Base-by-base conservation (phyloP, 2,888 invertebrate genomes). In the Diadegma fenestrale region DNA sequence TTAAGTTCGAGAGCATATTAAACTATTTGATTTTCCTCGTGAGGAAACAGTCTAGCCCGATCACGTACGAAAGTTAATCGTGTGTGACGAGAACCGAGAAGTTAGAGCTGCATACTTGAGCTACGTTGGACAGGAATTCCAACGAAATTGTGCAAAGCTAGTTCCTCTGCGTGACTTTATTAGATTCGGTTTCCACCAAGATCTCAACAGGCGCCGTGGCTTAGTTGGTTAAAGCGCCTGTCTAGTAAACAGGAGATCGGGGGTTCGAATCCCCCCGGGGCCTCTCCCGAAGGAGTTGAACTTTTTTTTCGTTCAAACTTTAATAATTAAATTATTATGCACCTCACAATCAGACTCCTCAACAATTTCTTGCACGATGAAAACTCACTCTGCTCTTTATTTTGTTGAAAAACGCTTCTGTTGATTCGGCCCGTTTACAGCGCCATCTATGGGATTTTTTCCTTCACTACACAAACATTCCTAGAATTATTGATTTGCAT, bases 211-310 rank as follows among this genome's bases (percentile, higher is more conserved):
- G 96, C 95, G 95, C 95, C 95, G 95, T 96, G 96, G 96, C 96
- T 96, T 97, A 97, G 97, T 97, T 97, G 96, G 96, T 96, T 95
- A 95, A 95, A 95, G 95, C 95, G 95, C 95, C 95, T 95, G 95
- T 95, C 95, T 95, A 95, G 96, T 96, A 95, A 96, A 95, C 96
- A 95, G 95, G 95, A 95, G 95, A 95, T 95, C 95, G 95, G 94
- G 95, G 94, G 95, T 95, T 95, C 95, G 95, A 95, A 95, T 95
- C 95, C 94, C 95, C 94, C 95, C 95, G 95, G 95, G 94, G 95
- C 76, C 76, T 82, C 48, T 76, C 51, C 58, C 26, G 8, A 14
- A 10, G 48, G 73, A 61, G 33, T 51, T 12, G 0, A 14, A 17
- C 48, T 79, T 82, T 73, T 78, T 78, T 82, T 61, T 58, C 41